A percentile compares a stretch with the other conserved stretches of the same genome.
Conservation (phyloP, 30 jellyfish, hydroid and myxozoan genomes). For the Rhopilema esculentum region DNA sequence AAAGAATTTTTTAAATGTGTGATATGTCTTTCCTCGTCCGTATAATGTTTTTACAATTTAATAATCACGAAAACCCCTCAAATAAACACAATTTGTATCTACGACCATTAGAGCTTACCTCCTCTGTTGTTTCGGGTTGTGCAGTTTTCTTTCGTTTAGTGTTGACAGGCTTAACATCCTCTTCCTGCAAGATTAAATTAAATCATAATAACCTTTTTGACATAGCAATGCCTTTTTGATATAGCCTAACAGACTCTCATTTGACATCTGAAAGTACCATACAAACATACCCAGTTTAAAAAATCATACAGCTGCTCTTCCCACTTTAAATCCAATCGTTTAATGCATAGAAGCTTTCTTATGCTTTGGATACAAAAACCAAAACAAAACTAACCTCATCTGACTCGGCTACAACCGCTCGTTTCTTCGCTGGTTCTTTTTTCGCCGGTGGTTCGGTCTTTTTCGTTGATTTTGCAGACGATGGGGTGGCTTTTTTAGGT, state of each 20-base stretch:
- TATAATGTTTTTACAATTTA: too few species aligned
- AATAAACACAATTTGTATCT: not conserved
- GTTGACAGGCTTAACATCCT: conserved; percentile 24
- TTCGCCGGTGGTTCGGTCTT: conserved; percentile 17
- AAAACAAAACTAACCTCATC: conserved; percentile 38
- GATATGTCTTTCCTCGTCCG: too few species aligned
- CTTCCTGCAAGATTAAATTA: conserved; percentile 8
- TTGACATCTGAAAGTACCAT: too few species aligned
- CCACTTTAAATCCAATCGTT: too few species aligned
- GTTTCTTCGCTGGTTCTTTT: conserved; percentile 18
- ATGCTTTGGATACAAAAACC: too few species aligned
- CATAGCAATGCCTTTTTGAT: not conserved
- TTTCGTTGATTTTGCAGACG: conserved; percentile 25
- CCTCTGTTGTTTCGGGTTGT: not conserved
- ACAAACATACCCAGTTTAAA: too few species aligned
- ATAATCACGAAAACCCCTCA: too few species aligned
- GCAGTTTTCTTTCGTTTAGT: conserved; percentile 25
- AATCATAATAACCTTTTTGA: not conserved
- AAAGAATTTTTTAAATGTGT: too few species aligned
- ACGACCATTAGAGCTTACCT: conserved; percentile 3
- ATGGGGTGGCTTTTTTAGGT: conserved; percentile 15
- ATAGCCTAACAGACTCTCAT: too few species aligned
- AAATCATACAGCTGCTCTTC: too few species aligned
- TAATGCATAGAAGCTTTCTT: too few species aligned
- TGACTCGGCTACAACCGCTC: conserved; percentile 1